These are phyloP conservation scores for Heterochromis multidens DNA, from an alignment of 2,113 vertebrate genomes.

Conservation along the genomic window DNA sequence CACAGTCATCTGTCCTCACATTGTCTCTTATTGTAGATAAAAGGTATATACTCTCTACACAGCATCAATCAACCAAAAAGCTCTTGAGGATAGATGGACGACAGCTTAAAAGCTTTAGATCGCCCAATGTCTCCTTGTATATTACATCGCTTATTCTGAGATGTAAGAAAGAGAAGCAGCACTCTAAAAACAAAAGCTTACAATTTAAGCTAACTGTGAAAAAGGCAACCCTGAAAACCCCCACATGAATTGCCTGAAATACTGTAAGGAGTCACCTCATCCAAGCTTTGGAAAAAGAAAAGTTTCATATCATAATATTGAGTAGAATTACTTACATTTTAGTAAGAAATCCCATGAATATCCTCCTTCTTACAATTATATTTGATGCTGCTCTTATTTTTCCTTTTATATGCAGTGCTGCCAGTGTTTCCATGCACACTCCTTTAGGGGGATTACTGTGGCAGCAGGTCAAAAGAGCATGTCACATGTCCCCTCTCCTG, in stretches of 20 bases:
- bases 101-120: slow-evolving; percentile 59
- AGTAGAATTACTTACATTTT: neutral
- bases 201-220: neutral
- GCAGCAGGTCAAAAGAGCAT: slow-evolving; percentile 19
- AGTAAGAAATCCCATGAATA: neutral
- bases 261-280: neutral
- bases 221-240: neutral
- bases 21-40: slow-evolving; percentile 27
- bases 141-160: neutral
- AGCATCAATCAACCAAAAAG: slow-evolving; percentile 35
- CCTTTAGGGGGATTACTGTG: slow-evolving; percentile 9
- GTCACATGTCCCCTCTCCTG: neutral
- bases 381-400: neutral
- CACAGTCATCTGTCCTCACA: slow-evolving; percentile 3
- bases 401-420: neutral
- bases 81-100: slow-evolving; percentile 22
- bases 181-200: neutral
- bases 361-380: neutral
- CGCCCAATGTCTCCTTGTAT: neutral
- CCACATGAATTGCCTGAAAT: neutral
- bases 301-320: neutral
- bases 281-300: neutral
- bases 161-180: neutral
- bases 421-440: neutral
- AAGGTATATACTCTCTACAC: neutral